Conservation (phyloP, 2,113 vertebrate species). For the Platysternon megacephalum region DNA sequence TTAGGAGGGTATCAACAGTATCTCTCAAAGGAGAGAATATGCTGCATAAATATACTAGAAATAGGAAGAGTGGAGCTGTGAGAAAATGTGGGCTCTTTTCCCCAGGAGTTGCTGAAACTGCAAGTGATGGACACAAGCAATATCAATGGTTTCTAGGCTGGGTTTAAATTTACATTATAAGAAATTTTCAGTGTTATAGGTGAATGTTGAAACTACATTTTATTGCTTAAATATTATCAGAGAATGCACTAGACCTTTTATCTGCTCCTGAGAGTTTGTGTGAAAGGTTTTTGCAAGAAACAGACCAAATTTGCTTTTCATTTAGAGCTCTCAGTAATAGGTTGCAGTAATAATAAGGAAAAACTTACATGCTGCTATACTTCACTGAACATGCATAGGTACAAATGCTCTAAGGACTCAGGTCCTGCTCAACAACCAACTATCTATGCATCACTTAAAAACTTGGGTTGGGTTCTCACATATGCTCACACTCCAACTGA, state of each 20-base stretch:
- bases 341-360: not conserved
- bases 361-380: not conserved
- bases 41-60: not conserved
- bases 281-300: not conserved
- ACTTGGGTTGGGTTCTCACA: not conserved
- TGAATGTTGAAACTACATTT: not conserved
- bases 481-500: not conserved
- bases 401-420: not conserved
- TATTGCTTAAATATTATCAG: not conserved
- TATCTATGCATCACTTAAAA: not conserved
- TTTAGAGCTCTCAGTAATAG: not conserved
- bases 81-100: not conserved
- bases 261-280: not conserved
- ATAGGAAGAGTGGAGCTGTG: not conserved
- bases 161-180: not conserved
- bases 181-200: not conserved
- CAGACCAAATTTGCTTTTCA: fast-evolving
- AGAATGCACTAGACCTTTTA: not conserved
- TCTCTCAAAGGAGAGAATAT: not conserved
- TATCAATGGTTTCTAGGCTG: not conserved
- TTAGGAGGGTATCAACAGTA: not conserved
- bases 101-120: not conserved
- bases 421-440: not conserved
- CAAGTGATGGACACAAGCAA: not conserved
- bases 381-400: not conserved